Evolutionary conservation across 2,888 invertebrate genomes (phyloP).

Genomic region (Aphrophora alni): DNA sequence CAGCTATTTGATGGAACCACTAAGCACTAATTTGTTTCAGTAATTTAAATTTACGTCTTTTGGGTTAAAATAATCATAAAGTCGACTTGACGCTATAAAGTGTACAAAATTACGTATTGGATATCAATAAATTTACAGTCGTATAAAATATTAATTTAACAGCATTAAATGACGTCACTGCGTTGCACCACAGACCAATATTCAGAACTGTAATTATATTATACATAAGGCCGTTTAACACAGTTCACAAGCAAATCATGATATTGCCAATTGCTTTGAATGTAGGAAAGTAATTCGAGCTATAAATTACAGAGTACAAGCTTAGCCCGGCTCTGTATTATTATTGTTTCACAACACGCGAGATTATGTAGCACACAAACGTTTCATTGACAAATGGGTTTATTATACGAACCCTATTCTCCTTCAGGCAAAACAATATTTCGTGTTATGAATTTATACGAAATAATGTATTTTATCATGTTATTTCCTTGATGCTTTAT

Average conservation of each 20-base stretch:
- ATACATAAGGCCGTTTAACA: background rate
- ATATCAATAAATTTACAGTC: background rate
- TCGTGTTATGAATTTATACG: background rate
- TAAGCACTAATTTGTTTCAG: background rate
- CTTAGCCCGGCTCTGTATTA: background rate
- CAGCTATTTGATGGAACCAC: background rate
- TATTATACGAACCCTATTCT: background rate
- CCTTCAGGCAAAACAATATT: background rate
- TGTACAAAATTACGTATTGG: background rate
- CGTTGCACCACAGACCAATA: background rate
- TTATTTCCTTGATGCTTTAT: background rate
- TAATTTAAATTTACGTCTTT: background rate
- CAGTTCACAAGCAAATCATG: background rate
- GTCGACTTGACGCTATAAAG: background rate
- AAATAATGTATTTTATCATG: background rate
- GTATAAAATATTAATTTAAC: background rate
- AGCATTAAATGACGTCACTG: background rate
- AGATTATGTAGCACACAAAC: slow-evolving; percentile 1
- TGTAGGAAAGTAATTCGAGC: slow-evolving; percentile 4
- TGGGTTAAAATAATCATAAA: background rate
- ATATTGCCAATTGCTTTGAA: slow-evolving; percentile 1
- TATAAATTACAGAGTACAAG: background rate
- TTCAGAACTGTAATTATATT: background rate
- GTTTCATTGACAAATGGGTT: slow-evolving; percentile 6
- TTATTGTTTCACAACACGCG: background rate